Percentiles rank a stretch among this genome's conserved stretches.
These are phyloP conservation scores for Ovis canadensis DNA, from an alignment of 2,113 vertebrate genomes.

Conservation along the genomic window DNA sequence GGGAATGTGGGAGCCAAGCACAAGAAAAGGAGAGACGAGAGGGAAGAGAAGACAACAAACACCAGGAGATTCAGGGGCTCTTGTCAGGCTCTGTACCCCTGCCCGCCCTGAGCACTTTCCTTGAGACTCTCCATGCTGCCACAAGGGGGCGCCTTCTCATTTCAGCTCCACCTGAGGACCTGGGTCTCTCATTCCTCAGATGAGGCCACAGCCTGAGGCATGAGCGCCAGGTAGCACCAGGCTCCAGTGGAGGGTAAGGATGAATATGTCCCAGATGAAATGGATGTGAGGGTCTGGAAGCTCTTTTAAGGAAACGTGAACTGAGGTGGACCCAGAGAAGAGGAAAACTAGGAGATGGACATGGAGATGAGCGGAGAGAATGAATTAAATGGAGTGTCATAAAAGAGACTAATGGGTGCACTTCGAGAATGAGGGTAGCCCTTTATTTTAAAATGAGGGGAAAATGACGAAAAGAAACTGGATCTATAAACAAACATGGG, in stretches of 20 bases:
- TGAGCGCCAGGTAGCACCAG: no score
- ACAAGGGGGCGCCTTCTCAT: background rate
- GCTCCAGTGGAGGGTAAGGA: background rate
- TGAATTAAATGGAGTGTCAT: no score
- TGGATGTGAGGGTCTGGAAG: background rate
- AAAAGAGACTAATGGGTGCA: no score
- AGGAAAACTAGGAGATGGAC: no score
- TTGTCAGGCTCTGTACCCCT: no score
- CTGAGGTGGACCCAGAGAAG: background rate
- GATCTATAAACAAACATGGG: no score
- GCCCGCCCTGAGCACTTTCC: background rate
- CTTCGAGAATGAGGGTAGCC: no score
- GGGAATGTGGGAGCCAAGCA: background rate
- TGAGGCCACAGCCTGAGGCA: background rate
- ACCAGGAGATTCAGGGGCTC: fast-evolving
- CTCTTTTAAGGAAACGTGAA: background rate
- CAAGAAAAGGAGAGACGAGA: background rate
- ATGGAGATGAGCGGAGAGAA: no score
- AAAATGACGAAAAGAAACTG: no score
- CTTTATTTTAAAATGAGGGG: no score
- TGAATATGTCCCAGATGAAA: fast-evolving
- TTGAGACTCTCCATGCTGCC: background rate
- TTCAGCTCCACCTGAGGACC: fast-evolving
- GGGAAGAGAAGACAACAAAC: background rate
- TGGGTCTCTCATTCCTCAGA: background rate